Conservation (phyloP, 1,140 invertebrate species). For the Bilobella aurantiaca region DNA sequence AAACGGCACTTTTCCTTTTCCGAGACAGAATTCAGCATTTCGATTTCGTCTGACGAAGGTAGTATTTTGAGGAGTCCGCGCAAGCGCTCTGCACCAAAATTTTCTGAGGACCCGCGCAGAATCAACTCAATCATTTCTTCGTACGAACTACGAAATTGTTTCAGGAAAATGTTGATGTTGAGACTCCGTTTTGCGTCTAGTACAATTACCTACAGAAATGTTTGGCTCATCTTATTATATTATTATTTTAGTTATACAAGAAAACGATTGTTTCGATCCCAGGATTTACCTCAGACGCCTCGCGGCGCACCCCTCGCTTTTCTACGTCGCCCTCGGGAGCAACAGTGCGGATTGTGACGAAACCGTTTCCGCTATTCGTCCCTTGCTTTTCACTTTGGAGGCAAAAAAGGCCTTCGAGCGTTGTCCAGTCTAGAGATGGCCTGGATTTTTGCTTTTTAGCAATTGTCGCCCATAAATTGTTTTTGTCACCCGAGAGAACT, state of each 20-base stretch:
- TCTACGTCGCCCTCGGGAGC: slow-evolving; percentile 17
- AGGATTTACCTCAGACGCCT: slow-evolving; percentile 39
- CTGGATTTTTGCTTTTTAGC: slow-evolving; percentile 71
- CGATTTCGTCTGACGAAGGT: slow-evolving; percentile 83
- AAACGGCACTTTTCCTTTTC: slow-evolving; percentile 69
- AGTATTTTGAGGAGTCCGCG: slow-evolving; percentile 82
- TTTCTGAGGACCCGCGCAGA: slow-evolving; percentile 67
- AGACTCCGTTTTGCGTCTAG: slow-evolving; percentile 89
- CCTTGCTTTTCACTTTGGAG: slow-evolving; percentile 37
- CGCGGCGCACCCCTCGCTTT: slow-evolving; percentile 36
- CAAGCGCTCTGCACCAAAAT: slow-evolving; percentile 84
- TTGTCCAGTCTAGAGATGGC: slow-evolving; percentile 71
- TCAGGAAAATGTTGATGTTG: slow-evolving; percentile 97
- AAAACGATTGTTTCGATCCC: too few species aligned
- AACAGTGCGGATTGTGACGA: not conserved
- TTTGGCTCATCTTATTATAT: too few species aligned
- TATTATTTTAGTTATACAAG: too few species aligned
- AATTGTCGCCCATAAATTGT: slow-evolving; percentile 86
- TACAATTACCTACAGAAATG: slow-evolving; percentile 76
- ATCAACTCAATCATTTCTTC: slow-evolving; percentile 85
- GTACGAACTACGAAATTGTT: slow-evolving; percentile 84
- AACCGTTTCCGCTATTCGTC: not conserved
- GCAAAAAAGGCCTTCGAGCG: slow-evolving; percentile 85
- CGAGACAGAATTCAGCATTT: slow-evolving; percentile 70
- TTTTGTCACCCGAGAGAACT: slow-evolving; percentile 60